Evolutionary conservation across 2,113 vertebrate species (phyloP).

Genomic region (Poeciliopsis retropinna): DNA sequence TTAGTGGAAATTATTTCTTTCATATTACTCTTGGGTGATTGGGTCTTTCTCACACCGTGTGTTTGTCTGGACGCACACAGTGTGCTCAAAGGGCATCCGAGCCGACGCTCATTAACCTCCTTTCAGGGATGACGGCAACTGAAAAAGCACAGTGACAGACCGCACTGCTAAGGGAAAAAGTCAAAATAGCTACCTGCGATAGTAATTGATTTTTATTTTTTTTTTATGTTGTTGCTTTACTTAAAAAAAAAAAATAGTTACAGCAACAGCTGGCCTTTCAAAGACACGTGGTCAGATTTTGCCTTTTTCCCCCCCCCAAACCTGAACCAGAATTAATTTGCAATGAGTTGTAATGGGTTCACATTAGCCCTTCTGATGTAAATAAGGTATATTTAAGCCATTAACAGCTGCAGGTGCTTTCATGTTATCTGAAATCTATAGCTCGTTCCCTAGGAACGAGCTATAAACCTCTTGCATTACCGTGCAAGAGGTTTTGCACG

Average conservation of each 20-base stretch:
- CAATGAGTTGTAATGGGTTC: conserved; percentile 18
- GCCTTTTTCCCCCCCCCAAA: neutral
- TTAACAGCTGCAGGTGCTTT: conserved; percentile 23
- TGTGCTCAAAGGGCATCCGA: neutral
- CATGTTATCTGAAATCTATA: neutral
- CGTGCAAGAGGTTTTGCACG: neutral
- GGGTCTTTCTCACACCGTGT: neutral
- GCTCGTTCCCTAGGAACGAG: too few species aligned
- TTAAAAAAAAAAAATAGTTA: neutral
- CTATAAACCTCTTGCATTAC: too few species aligned
- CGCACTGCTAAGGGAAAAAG: neutral
- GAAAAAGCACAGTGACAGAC: neutral
- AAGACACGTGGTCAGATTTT: neutral
- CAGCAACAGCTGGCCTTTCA: neutral
- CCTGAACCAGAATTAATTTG: conserved; percentile 8
- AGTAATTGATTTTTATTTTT: neutral
- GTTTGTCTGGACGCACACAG: neutral
- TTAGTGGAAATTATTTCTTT: too few species aligned
- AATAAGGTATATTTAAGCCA: conserved; percentile 19
- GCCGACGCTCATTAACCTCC: neutral
- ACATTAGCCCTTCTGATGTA: conserved; percentile 14
- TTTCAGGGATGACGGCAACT: neutral
- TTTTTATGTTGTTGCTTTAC: too few species aligned
- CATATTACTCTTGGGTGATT: too few species aligned
- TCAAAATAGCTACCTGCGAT: neutral